Base-by-base conservation (phyloP, 2,888 invertebrate species). In the Clanis bilineata region DNA sequence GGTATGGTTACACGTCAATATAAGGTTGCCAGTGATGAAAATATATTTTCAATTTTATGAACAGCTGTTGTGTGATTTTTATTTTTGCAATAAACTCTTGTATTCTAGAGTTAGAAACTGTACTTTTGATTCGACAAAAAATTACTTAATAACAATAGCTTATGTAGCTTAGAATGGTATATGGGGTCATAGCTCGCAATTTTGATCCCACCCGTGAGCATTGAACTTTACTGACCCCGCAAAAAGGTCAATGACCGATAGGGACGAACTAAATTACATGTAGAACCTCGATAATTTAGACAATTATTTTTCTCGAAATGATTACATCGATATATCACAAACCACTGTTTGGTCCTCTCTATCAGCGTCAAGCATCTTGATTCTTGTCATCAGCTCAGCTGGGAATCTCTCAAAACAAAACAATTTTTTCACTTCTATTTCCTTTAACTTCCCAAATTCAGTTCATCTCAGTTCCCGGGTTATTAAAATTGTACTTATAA, bases 21-120 rank as follows among this genome's bases (percentile, higher is more conserved):
- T 0, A 3, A 18, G 9, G 18, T 51, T 51, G 51, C 32, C 32
- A 18, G 18, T 32, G 32, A n/a, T 0, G 9, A 47, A 47, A 64
- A 60, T 60, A 61, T 59, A 59, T 59, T 59, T 62, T 64, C 62
- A 59, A 63, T 61, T 60, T 57, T 58, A n/a, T n/a, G n/a, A n/a
- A 60, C 64, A 60, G 62, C 64, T 70, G 51, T 25, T 51, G 9
- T 44, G 15, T 7, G n/a, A n/a, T n/a, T n/a, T n/a, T n/a, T n/a
- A n/a, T n/a, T n/a, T n/a, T n/a, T n/a, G n/a, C n/a, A n/a, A n/a
- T n/a, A n/a, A n/a, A n/a, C n/a, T n/a, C n/a, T n/a, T n/a, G n/a
- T n/a, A n/a, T n/a, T n/a, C n/a, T n/a, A n/a, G n/a, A n/a, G n/a
- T n/a, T n/a, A n/a, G n/a, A n/a, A n/a, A n/a, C n/a, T n/a, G n/a